Evolutionary conservation across 2,888 invertebrate genomes (phyloP), one percentile per base, ranked within the genome.

Genomic region (Colletes collaris): DNA sequence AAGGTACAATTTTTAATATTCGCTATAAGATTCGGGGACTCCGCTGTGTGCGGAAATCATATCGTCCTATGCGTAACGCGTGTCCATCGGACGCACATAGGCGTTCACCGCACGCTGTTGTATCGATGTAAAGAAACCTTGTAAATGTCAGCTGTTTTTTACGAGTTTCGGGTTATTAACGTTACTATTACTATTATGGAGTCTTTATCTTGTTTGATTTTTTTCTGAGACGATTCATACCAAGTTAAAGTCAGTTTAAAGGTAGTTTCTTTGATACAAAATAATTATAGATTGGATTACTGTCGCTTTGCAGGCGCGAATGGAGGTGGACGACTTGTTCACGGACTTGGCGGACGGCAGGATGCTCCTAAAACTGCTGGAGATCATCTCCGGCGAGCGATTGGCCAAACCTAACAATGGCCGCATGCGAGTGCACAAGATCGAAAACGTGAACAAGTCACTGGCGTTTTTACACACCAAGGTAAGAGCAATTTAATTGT

Each of bases 271-370:
- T 27, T 27, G 27, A 27, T 2, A 27, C 27, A 27, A 27, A 27
- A 27, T 27, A 27, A 27, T 27, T 27, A 27, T 27, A 35, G 44
- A 71, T 37, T 71, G 58, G 52, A 67, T 69, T 67, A 37, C 58
- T 70, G 55, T 67, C 56, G 37, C 19, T 55, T 63, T 66, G 55
- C 94, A 99, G 99, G 98, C 97, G 81, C 97, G 99, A 86, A 97
- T 99, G 97, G 99, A 99, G 94, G 98, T 99, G 93, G 97, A 98
- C 90, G 99, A 99, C 94, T 95, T 99, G 90, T 99, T 99, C 95
- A 96, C 95, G 89, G 99, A 99, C 94, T 95, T 99, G 90, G 97
- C 97, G 66, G 99, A 99, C 94, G 99, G 99, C 72, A 96, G 97
- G 92, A 97, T 98, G 90, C 94, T 98, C 86, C 95, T 98, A 91